phyloP scores from a whole-genome alignment of 2,113 vertebrate species.

The Chlorodrepanis virens region DNA sequence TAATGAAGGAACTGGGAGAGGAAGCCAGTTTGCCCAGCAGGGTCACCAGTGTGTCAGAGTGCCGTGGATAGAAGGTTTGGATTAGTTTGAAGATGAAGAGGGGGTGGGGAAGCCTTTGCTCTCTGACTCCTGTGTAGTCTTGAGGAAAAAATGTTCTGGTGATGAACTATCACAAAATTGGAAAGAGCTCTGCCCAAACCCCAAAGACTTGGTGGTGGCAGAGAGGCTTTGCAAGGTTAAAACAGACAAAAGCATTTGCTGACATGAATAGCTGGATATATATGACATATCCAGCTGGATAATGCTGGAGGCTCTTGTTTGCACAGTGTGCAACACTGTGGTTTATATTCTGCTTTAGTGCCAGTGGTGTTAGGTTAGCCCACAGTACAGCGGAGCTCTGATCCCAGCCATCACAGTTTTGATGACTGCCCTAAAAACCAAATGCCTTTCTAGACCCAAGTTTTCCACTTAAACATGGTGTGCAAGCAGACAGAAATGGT shows the following conservation, averaged over 20 bases:
- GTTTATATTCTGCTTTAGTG: not conserved
- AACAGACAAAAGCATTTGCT: not conserved
- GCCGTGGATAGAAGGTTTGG: not conserved
- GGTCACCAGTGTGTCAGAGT: not conserved
- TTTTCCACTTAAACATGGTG: slow-evolving; percentile 5
- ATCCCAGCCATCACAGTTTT: not conserved
- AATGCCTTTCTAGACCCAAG: not conserved
- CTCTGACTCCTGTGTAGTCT: not conserved
- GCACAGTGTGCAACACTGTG: not conserved
- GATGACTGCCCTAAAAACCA: not conserved
- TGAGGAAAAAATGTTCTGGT: not conserved
- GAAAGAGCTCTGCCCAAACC: not conserved
- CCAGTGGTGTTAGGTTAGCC: not conserved
- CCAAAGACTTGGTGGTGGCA: not conserved
- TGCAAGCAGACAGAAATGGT: not conserved
- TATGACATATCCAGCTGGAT: too few species aligned
- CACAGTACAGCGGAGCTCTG: not conserved
- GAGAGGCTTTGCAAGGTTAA: not conserved
- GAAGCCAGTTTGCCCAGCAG: not conserved
- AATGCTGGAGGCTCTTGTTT: not conserved
- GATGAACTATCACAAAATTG: rapidly evolving
- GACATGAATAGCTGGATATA: not conserved
- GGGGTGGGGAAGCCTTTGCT: not conserved
- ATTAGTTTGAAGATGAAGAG: not conserved
- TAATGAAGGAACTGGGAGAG: not conserved